phyloP scores from a whole-genome alignment of 2,113 vertebrate genomes.

The Aix galericulata region DNA sequence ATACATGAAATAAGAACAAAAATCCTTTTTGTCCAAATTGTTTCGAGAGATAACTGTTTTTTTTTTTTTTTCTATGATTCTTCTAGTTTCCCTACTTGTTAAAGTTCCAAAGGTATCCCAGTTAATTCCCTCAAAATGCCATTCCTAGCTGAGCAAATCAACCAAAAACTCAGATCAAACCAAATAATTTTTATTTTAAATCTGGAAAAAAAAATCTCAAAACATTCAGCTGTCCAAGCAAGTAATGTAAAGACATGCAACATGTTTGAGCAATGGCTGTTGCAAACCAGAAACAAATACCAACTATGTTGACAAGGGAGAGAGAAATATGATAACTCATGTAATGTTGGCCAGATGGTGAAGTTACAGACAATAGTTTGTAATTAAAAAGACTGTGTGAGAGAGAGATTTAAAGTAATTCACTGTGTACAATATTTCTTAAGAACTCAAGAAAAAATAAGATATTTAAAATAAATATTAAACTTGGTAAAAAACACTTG shows the following conservation, averaged over 20 bases:
- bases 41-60: not conserved
- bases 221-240: too few species aligned
- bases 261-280: not conserved
- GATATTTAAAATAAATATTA: not conserved
- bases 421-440: not conserved
- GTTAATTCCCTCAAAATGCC: not conserved
- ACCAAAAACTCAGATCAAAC: too few species aligned
- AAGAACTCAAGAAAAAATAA: not conserved
- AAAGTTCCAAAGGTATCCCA: not conserved
- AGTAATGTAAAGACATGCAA: too few species aligned
- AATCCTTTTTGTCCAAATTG: not conserved
- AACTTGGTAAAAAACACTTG: not conserved
- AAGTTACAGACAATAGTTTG: not conserved
- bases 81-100: not conserved
- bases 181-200: too few species aligned
- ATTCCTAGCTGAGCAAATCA: not conserved
- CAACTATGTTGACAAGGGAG: not conserved
- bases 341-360: not conserved
- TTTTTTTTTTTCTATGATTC: not conserved
- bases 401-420: not conserved
- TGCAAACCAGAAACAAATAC: not conserved
- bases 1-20: not conserved
- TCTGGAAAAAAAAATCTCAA: too few species aligned
- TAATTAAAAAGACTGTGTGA: not conserved
- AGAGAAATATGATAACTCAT: not conserved